These are phyloP conservation scores for Apostichopus parvimensis DNA, from an alignment of 35 echinoderm and acorn worm species.

Conservation along the genomic window DNA sequence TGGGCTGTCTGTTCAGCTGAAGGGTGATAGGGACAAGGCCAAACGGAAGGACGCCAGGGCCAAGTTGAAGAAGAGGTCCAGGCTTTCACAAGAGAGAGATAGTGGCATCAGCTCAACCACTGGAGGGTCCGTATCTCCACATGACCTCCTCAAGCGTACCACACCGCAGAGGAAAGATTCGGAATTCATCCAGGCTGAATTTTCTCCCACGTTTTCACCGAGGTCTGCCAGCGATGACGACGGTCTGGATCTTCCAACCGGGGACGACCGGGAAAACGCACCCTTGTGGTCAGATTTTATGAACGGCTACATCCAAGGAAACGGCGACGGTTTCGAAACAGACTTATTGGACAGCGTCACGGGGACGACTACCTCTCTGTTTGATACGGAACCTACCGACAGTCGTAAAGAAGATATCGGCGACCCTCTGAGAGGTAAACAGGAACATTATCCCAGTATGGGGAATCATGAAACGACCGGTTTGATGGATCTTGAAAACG, in stretches of 20 bases:
- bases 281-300: conserved; percentile 38
- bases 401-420: background rate
- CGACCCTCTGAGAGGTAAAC: background rate
- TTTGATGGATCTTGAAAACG: background rate
- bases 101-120: conserved; percentile 32
- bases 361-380: background rate
- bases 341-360: background rate
- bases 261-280: background rate
- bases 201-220: background rate
- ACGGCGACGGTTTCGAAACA: background rate
- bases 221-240: background rate
- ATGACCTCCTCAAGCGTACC: background rate
- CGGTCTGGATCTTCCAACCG: no score
- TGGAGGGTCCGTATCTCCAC: background rate
- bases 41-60: background rate
- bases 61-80: background rate
- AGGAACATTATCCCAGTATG: background rate
- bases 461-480: background rate
- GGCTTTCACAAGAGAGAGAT: background rate
- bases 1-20: background rate
- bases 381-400: background rate
- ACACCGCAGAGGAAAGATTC: no score
- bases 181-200: background rate
- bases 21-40: background rate
- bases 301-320: background rate